Conservation (phyloP, 1,140 invertebrate species). For the Cherax destructor region DNA sequence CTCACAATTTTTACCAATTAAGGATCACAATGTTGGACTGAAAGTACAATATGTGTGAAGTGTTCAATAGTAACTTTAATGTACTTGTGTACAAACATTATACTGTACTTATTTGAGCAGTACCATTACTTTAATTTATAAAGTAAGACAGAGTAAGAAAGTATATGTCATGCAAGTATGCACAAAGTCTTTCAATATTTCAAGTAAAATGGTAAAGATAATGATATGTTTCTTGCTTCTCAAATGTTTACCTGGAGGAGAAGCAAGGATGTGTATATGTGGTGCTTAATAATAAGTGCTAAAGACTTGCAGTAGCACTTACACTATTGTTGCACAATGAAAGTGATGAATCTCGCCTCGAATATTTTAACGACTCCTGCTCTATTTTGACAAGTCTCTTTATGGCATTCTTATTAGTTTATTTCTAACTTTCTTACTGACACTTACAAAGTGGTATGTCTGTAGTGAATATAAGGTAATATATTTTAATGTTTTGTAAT, state of each 20-base stretch:
- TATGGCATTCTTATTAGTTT: background rate
- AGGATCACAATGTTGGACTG: background rate
- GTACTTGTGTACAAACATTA: background rate
- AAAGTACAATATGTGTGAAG: background rate
- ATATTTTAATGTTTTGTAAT: constrained; percentile 11
- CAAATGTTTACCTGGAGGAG: background rate
- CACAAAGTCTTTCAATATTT: background rate
- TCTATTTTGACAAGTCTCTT: background rate
- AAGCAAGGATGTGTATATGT: constrained; percentile 8
- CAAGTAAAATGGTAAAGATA: background rate
- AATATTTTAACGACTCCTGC: background rate
- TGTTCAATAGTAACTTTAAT: background rate
- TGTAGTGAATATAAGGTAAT: background rate
- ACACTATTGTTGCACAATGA: background rate
- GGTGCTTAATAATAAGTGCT: constrained; percentile 5
- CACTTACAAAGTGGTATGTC: background rate
- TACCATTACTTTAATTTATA: background rate
- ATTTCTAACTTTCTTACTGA: constrained; percentile 4
- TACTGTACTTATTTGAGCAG: background rate
- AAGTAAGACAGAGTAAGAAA: background rate
- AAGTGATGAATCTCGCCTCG: background rate
- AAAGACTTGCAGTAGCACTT: background rate
- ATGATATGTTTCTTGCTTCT: background rate
- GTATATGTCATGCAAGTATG: background rate
- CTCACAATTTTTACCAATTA: background rate